Evolutionary conservation across 1,140 invertebrate species (phyloP).

Genomic region (Goniozus legneri): DNA sequence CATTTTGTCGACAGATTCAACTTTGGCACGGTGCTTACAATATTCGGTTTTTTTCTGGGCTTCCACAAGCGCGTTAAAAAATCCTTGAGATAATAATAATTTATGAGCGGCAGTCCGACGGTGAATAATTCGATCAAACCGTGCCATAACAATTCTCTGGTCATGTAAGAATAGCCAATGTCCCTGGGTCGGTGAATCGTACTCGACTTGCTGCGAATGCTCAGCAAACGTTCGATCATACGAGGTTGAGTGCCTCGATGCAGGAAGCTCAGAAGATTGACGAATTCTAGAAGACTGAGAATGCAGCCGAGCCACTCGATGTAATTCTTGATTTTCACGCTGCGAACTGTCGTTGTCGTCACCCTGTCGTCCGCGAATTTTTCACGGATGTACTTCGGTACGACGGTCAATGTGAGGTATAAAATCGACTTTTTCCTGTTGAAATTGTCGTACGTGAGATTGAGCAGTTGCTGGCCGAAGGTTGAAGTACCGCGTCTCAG

Average conservation of each 20-base stretch:
- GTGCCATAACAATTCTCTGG: constrained; percentile 50
- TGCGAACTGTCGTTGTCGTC: background rate
- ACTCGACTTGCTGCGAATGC: constrained; percentile 34
- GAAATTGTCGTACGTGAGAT: constrained; percentile 42
- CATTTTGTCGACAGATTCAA: constrained; percentile 36
- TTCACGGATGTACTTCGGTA: constrained; percentile 39
- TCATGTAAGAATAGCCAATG: constrained; percentile 54
- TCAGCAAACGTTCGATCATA: constrained; percentile 37
- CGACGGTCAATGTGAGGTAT: constrained; percentile 32
- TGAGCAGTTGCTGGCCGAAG: constrained; percentile 46
- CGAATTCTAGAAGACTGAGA: constrained; percentile 35
- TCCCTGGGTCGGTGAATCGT: constrained; percentile 31
- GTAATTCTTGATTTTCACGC: background rate
- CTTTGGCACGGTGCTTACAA: constrained; percentile 7
- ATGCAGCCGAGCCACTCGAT: constrained; percentile 23
- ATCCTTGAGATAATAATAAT: constrained; percentile 41
- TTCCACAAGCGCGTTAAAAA: constrained; percentile 26
- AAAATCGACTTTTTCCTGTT: constrained; percentile 35
- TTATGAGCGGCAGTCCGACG: constrained; percentile 43
- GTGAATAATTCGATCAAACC: constrained; percentile 46
- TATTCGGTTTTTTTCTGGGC: background rate
- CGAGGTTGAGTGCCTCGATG: constrained; percentile 41
- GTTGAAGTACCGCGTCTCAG: constrained; percentile 38
- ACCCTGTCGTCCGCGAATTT: constrained; percentile 23
- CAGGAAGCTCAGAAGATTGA: constrained; percentile 43